Evolutionary conservation across 2,888 invertebrate species (phyloP), one percentile per base, ranked within the genome.

Genomic region (Mesorhabditis spiculigera): DNA sequence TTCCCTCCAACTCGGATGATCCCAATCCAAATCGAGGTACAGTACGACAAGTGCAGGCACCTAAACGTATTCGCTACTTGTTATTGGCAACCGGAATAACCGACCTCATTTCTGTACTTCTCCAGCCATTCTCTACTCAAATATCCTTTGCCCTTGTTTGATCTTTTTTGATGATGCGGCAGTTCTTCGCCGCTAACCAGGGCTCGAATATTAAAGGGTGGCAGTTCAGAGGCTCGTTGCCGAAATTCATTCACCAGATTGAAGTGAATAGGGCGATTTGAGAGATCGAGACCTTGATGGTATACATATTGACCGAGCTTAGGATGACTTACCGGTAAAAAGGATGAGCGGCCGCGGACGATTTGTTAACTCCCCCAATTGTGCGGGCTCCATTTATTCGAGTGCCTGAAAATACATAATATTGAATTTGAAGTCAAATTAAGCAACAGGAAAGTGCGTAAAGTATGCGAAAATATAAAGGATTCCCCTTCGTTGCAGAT

Each of bases 1-100:
- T 80, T 96, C 96, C 79, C 92, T 69, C 95, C 96, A 97, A 75
- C 91, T 90, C 0, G 90, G 89, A 87, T 96, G 95, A 86, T 93
- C 93, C 97, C 97, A 98, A 87, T 97, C 96, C 86, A 97, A 90
- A 85, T 98, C 96, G 87, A 93, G 93, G 87, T 97, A 98, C 74
- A 95, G 90, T 4, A 95, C 94, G 42, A 85, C 78, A 0, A 97
- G 92, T 1, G 96, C 92, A 6, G 98, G 97, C 75, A 97, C 90
- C 71, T 92, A 58, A 41, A 62, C 4, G 28, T 28, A 90, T 78
- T 92, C 91, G 58, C 94, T 89, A 86, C 96, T 94, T 87, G 98
- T 98, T 67, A 91, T 90, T 89, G 96, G 92, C 97, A 97, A 98
- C n/a, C n/a, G 8, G 8, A 50, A 50, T 13, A 50, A 50, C 8